phyloP scores from a whole-genome alignment of 1,140 invertebrate species.

The Drosophila repleta region DNA sequence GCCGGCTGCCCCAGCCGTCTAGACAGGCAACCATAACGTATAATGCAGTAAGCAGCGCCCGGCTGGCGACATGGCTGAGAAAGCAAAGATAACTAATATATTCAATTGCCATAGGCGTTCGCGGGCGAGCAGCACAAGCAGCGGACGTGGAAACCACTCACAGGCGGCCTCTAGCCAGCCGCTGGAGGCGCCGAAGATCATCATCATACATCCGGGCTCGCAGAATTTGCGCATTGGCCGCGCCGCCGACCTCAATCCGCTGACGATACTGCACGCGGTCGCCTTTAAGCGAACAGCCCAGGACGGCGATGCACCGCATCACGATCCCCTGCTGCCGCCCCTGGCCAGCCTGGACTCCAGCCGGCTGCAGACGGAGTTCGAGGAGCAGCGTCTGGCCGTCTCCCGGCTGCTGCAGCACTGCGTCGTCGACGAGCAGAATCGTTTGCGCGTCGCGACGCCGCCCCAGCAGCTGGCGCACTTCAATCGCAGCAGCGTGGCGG shows the following conservation, averaged over 20 bases:
- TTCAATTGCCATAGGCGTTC: slow-evolving; percentile 46
- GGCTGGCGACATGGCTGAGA: neutral
- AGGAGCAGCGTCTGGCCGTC: slow-evolving; percentile 92
- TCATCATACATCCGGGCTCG: slow-evolving; percentile 98
- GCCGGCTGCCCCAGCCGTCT: slow-evolving; percentile 18
- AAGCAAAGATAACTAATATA: neutral
- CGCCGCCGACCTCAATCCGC: slow-evolving; percentile 94
- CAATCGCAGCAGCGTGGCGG: slow-evolving; percentile 90
- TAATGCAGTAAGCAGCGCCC: slow-evolving; percentile 35
- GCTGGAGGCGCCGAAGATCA: slow-evolving; percentile 88
- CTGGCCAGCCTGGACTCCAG: slow-evolving; percentile 43
- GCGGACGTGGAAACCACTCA: slow-evolving; percentile 49
- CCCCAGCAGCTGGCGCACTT: slow-evolving; percentile 94
- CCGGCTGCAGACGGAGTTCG: slow-evolving; percentile 87
- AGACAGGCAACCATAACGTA: slow-evolving; percentile 2
- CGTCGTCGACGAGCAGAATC: slow-evolving; percentile 90
- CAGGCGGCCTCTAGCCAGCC: slow-evolving; percentile 41
- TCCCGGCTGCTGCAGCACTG: slow-evolving; percentile 93
- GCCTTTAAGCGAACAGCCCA: slow-evolving; percentile 86
- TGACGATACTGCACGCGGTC: slow-evolving; percentile 94
- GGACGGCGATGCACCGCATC: slow-evolving; percentile 88
- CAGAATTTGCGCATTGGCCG: slow-evolving; percentile 94
- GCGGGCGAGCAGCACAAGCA: slow-evolving; percentile 72
- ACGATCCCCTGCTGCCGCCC: slow-evolving; percentile 84
- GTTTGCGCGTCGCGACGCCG: slow-evolving; percentile 91